Evolutionary conservation across 2,113 vertebrate species (phyloP).

Genomic region (Limanda limanda): DNA sequence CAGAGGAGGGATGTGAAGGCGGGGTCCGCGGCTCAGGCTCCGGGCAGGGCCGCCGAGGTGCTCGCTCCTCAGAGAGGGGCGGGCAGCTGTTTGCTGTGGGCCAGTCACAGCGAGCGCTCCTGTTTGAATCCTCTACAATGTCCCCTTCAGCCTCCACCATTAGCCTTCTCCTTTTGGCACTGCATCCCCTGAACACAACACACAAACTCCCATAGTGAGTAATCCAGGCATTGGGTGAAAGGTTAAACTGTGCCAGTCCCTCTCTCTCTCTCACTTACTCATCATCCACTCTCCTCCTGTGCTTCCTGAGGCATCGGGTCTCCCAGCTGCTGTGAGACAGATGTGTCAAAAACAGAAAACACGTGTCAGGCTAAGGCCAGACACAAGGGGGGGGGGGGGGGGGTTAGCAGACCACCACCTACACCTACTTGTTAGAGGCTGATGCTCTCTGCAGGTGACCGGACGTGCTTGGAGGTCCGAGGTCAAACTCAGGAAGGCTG

Average conservation of each 20-base stretch:
- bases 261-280: constrained; percentile 70
- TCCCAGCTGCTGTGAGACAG: constrained; percentile 77
- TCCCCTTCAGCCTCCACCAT: constrained; percentile 63
- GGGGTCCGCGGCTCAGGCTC: constrained; percentile 15
- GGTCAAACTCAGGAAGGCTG: constrained; percentile 69
- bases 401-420: neutral
- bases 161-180: constrained; percentile 79
- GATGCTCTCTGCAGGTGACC: constrained; percentile 52
- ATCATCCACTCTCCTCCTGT: constrained; percentile 79
- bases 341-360: constrained; percentile 3
- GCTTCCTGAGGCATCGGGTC: constrained; percentile 79
- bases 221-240: neutral
- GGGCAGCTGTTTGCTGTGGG: constrained; percentile 26
- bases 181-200: constrained; percentile 73
- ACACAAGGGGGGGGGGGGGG: too few species aligned
- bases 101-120: constrained; percentile 48
- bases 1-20: constrained; percentile 5
- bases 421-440: constrained; percentile 69
- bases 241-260: neutral
- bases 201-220: neutral
- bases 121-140: constrained; percentile 35
- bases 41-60: constrained; percentile 37
- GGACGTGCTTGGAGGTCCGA: constrained; percentile 54
- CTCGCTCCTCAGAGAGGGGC: constrained; percentile 33
- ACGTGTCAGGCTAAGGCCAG: neutral